Evolutionary conservation across 2,888 invertebrate genomes (phyloP), one percentile per base, ranked within the genome.

Genomic region (Geotrupes spiniger): DNA sequence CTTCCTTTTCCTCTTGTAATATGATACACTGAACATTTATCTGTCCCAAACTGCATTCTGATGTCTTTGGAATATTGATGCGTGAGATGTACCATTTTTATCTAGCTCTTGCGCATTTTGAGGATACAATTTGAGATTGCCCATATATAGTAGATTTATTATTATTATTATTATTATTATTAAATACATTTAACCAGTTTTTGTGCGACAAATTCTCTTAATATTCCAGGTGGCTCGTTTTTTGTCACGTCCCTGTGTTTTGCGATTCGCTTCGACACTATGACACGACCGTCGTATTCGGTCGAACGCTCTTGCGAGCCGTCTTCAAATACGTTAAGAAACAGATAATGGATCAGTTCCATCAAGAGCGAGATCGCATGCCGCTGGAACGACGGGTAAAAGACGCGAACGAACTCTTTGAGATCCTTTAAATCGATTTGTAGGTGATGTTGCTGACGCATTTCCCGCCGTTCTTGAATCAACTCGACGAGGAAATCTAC

Each of bases 201-300:
- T 39, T 39, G 25, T 14, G 27, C 9, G 9, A 27, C 27, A 27
- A 27, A 27, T n/a, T n/a, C n/a, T n/a, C n/a, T 11, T 38, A 33
- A 45, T 47, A 29, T 64, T 64, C 47, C 64, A 84, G 90, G 54
- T 97, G 96, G 96, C 75, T 97, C 31, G 92, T 95, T 4, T 95
- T 93, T 70, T 96, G 95, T 68, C 92, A 95, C 72, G 92, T 96
- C 17, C 96, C 96, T 0, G 91, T 92, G 0, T 92, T 94, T 71
- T 96, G 96, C 67, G 93, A 95, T 71, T 94, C 95, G 0, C 73
- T 97, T 36, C 87, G 89, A 0, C 91, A 92, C 68, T 92, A 87
- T 65, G 94, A 95, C 60, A 92, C 93, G 0, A 90, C 94, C 0
- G 76, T 89, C 16, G 92, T 94, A 14, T 97, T 97, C 74, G 97